These are phyloP conservation scores for Brachionus plicatilis DNA, from an alignment of 1,140 invertebrate species.

Conservation along the genomic window DNA sequence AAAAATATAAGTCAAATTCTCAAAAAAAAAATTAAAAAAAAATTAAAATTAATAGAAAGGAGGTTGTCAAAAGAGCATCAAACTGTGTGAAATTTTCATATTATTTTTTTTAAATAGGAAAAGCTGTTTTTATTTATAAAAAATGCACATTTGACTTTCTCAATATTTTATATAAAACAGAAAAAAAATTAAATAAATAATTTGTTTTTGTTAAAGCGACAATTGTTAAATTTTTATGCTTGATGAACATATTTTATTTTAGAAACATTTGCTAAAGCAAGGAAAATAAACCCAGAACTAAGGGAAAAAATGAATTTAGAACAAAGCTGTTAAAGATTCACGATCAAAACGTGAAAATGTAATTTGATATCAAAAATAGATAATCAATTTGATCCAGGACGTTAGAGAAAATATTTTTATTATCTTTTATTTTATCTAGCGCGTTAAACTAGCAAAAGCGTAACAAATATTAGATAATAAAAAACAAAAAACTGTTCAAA, in stretches of 20 bases:
- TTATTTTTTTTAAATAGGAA: too few species aligned
- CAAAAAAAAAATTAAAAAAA: too few species aligned
- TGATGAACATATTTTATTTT: background rate
- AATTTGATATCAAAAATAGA: conserved; percentile 14
- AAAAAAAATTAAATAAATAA: too few species aligned
- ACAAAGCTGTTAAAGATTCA: background rate
- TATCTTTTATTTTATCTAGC: background rate
- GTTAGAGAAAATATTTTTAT: background rate
- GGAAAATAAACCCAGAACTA: background rate
- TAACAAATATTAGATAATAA: background rate
- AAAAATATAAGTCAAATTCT: too few species aligned
- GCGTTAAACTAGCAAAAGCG: background rate
- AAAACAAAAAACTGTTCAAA: background rate
- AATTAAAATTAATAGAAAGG: too few species aligned
- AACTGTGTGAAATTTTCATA: too few species aligned
- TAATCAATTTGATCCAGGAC: background rate
- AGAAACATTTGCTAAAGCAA: background rate
- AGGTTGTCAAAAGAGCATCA: too few species aligned
- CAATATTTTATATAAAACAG: too few species aligned
- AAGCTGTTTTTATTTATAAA: too few species aligned
- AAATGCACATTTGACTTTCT: too few species aligned
- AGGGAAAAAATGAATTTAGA: background rate
- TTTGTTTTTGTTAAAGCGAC: too few species aligned
- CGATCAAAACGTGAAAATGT: background rate
- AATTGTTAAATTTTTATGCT: too few species aligned